Base-by-base conservation (phyloP, 2,797 vertebrate genomes). In the Chanos chanos region DNA sequence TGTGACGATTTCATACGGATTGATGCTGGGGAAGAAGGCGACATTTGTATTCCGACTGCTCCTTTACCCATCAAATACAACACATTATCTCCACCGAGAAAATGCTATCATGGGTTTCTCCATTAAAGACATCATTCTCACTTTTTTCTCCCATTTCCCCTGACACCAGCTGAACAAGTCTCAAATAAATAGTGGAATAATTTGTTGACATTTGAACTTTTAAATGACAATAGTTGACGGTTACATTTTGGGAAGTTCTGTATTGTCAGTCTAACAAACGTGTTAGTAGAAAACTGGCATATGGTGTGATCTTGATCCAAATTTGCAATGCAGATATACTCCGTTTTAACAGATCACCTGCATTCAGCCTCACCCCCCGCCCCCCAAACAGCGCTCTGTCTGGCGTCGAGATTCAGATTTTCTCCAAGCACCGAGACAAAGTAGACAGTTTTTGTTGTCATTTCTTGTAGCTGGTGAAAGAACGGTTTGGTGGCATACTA, bases 1-100 rank as follows among this genome's bases (percentile, higher is more conserved):
- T 13, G 47, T 61, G 49, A 47, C 68, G 55, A 52, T 59, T 49
- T 48, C 55, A 55, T 56, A 10, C 12, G 13, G 21, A 50, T 31
- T 65, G 56, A 70, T 52, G 25, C 45, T 40, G 39, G 55, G 33
- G 39, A 59, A 39, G 19, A 16, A 51, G 16, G 13, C n/a, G 58
- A 66, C 50, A 60, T 72, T 72, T 66, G 47, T 70, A 66, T 72
- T 66, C 66, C 15, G 45, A n/a, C n/a, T 56, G 34, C 49, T 15
- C 36, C 39, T 1, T 50, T 55, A 16, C 45, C 43, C 70, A 67
- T 66, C 62, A 40, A 43, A 61, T 49, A 54, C 63, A 52, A 57
- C 43, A 40, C 61, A 64, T 75, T 70, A 70, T 55, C 50, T 57
- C 62, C 21, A 47, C 41, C 52, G 34, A 59, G 59, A 51, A 57